A percentile compares a stretch with the other conserved stretches of the same genome.
These are phyloP conservation scores for Pardalotus punctatus DNA, from an alignment of 2,113 vertebrate genomes.

Conservation along the genomic window DNA sequence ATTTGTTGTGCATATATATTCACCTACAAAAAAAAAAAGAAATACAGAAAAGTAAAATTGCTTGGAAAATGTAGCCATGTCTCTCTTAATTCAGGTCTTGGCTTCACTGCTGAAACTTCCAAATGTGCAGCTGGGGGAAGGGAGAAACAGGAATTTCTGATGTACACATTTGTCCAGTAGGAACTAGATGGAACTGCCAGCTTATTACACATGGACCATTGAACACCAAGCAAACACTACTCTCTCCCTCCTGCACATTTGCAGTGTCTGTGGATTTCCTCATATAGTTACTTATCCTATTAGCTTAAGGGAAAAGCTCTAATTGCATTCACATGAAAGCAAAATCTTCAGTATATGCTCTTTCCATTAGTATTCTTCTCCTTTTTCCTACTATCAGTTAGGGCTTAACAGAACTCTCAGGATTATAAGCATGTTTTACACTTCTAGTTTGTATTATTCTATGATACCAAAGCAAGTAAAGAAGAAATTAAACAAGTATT, in stretches of 20 bases:
- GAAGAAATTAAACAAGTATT: background rate
- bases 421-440: background rate
- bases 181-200: conserved; percentile 17
- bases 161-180: background rate
- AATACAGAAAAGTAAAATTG: background rate
- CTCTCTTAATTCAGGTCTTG: background rate
- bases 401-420: background rate
- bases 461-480: background rate
- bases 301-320: conserved; percentile 17
- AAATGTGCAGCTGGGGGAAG: background rate
- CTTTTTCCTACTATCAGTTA: background rate
- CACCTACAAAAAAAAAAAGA: background rate
- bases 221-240: conserved; percentile 33
- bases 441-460: background rate
- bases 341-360: background rate
- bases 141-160: background rate
- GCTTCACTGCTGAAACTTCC: background rate
- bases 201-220: conserved; percentile 6
- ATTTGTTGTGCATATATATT: too few relatives aligned
- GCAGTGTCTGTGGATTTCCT: conserved; percentile 7
- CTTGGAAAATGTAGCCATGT: background rate
- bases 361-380: background rate
- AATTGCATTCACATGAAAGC: conserved; percentile 6
- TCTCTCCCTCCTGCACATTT: background rate
- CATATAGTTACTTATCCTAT: conserved; percentile 9